phyloP scores from a whole-genome alignment of 2,113 vertebrate genomes.

The Eira barbara region DNA sequence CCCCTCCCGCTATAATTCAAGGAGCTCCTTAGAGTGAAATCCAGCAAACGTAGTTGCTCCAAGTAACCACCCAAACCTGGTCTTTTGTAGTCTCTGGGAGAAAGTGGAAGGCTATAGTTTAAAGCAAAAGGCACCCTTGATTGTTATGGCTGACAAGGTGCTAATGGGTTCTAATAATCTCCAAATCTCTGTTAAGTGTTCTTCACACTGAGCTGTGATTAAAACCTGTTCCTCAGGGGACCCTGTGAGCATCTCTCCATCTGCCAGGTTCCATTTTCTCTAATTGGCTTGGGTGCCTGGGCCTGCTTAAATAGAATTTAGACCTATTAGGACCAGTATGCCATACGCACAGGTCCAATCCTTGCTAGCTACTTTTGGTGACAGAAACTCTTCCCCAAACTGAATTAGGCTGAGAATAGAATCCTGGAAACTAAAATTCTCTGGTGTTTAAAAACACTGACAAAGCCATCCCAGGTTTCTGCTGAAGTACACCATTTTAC shows the following conservation, averaged over 20 bases:
- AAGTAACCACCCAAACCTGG: background rate
- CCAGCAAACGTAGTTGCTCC: background rate
- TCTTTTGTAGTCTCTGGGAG: background rate
- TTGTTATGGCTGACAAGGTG: background rate
- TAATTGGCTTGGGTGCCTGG: background rate
- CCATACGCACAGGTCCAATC: background rate
- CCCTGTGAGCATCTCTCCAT: background rate
- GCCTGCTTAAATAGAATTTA: slow-evolving; percentile 1
- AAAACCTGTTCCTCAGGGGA: background rate
- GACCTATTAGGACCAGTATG: background rate
- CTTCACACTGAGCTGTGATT: background rate
- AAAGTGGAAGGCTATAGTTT: background rate
- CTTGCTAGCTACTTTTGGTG: background rate
- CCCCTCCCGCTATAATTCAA: background rate
- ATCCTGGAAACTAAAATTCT: background rate
- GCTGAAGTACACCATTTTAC: slow-evolving; percentile 41
- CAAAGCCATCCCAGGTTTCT: slow-evolving; percentile 41
- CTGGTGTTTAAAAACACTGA: slow-evolving; percentile 36
- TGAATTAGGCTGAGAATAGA: background rate
- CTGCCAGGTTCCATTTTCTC: slow-evolving; percentile 17
- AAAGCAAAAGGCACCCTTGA: background rate
- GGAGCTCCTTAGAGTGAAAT: background rate
- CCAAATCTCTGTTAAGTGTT: background rate
- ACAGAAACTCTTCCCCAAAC: background rate
- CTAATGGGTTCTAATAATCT: slow-evolving; percentile 47